Base-by-base conservation (phyloP, 2,113 vertebrate species). In the Rhabdornis inornatus region DNA sequence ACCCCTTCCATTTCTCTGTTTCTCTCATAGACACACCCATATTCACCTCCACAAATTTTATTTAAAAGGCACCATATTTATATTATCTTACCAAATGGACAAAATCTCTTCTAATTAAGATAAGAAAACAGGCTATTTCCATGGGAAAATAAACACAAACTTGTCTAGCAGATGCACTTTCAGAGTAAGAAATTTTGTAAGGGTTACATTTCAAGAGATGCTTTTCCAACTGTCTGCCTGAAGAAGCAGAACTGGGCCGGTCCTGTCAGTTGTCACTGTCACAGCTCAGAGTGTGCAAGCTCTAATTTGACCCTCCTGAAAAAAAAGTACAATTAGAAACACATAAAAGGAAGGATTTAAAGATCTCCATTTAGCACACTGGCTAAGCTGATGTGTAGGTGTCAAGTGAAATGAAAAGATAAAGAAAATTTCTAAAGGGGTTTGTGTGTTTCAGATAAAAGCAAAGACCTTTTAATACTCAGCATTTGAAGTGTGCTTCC, bases 401-500 rank as follows among this genome's bases (percentile, higher is more conserved):
- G 95, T 97, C 93, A 95, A 96, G 30, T 18, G 71, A 94, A 96
- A 97, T 35, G 86, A 88, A 96, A 97, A 96, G 72, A 92, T 87
- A 84, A 96, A 97, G 89, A 39, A 83, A 89, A 33, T 96, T 97
- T 97, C 93, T 90, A 49, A 97, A 97, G 82, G 65, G 72, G 14
- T 15, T 90, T 97, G 71, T 96, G 87, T 97, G 42, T 83, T 96
- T 77, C 77, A 95, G 92, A 98, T 96, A 96, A 98, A 98, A 98
- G 96, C 83, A 90, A 91, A 85, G 95, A 96, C 83, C 94, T 96
- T 96, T 88, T 50, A 94, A 84, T 93, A 96, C 89, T 39, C 59
- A 84, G 56, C 86, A 60, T 93, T 97, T 98, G 97, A 98, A 97
- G 94, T 47, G 27, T 35, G 44, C 72, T 94, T 96, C 87, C 56